Conservation (phyloP, 1,140 invertebrate species). For the Akabosia matsudoensis region DNA sequence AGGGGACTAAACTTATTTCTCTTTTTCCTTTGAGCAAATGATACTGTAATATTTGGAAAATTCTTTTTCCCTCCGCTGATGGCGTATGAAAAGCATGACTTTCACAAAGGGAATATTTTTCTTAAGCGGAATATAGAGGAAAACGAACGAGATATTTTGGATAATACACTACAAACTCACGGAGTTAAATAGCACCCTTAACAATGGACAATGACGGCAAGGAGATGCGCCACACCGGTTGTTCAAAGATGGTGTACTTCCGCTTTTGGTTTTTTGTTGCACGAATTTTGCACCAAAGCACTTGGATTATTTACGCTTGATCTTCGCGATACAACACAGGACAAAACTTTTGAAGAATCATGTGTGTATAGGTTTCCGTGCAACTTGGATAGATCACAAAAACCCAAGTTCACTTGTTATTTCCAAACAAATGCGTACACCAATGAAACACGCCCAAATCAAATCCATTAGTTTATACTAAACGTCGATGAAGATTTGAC, state of each 20-base stretch:
- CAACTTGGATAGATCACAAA: no score
- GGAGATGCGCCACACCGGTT: constrained; percentile 6
- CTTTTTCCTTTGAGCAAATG: constrained; percentile 10
- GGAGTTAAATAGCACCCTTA: not conserved
- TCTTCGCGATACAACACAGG: no score
- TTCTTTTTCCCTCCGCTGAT: not conserved
- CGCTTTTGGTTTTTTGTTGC: no score
- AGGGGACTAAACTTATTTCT: not conserved
- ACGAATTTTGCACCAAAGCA: no score
- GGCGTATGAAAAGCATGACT: no score
- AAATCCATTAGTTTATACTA: not conserved
- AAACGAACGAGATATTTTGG: not conserved
- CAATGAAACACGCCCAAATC: not conserved
- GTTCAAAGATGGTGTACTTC: not conserved
- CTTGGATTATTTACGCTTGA: no score
- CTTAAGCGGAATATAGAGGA: not conserved
- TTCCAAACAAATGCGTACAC: no score
- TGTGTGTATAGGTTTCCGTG: no score
- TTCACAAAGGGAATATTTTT: no score
- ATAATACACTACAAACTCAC: not conserved
- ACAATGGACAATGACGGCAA: not conserved
- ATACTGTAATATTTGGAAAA: not conserved
- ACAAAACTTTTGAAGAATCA: no score
- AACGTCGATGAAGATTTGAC: no score
- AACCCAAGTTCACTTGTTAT: no score